Conservation (phyloP, 2,888 invertebrate genomes). For the Muschampia plurimacula region DNA sequence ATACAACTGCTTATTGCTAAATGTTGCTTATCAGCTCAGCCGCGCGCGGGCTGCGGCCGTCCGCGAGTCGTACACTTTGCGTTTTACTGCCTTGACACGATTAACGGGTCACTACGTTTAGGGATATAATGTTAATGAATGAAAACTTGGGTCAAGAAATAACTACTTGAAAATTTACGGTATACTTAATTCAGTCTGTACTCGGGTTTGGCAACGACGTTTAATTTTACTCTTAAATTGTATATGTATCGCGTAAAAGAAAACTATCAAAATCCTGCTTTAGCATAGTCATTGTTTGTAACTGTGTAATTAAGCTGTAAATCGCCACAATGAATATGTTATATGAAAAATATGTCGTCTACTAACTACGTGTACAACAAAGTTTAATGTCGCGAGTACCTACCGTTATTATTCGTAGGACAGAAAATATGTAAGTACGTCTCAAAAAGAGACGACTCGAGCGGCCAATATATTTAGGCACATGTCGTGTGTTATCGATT, state of each 20-base stretch:
- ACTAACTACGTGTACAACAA: slow-evolving; percentile 45
- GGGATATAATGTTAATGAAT: slow-evolving; percentile 45
- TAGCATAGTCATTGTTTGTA: slow-evolving; percentile 22
- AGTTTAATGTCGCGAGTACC: slow-evolving; percentile 39
- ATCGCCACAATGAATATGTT: slow-evolving; percentile 36
- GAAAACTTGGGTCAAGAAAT: slow-evolving; percentile 63
- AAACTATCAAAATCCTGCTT: slow-evolving; percentile 39
- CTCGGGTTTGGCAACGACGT: slow-evolving; percentile 81
- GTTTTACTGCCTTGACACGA: slow-evolving; percentile 16
- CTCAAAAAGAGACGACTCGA: slow-evolving; percentile 34
- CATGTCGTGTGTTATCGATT: slow-evolving; percentile 44
- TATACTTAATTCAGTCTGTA: slow-evolving; percentile 83
- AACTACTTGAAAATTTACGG: slow-evolving; percentile 67
- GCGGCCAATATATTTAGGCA: slow-evolving; percentile 53
- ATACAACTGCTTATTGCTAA: slow-evolving; percentile 85
- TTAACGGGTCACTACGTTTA: slow-evolving; percentile 33
- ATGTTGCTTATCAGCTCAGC: slow-evolving; percentile 68
- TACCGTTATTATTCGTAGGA: slow-evolving; percentile 11
- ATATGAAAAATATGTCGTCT: slow-evolving; percentile 39
- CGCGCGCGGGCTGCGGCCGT: slow-evolving; percentile 48
- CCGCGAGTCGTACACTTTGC: slow-evolving; percentile 46
- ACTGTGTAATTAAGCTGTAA: slow-evolving; percentile 32
- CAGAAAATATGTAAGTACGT: slow-evolving; percentile 9
- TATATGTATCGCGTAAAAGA: slow-evolving; percentile 44
- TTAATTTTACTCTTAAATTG: slow-evolving; percentile 58